These are phyloP conservation scores for Macroramphosus scolopax DNA, from an alignment of 2,797 vertebrate species.

Conservation along the genomic window DNA sequence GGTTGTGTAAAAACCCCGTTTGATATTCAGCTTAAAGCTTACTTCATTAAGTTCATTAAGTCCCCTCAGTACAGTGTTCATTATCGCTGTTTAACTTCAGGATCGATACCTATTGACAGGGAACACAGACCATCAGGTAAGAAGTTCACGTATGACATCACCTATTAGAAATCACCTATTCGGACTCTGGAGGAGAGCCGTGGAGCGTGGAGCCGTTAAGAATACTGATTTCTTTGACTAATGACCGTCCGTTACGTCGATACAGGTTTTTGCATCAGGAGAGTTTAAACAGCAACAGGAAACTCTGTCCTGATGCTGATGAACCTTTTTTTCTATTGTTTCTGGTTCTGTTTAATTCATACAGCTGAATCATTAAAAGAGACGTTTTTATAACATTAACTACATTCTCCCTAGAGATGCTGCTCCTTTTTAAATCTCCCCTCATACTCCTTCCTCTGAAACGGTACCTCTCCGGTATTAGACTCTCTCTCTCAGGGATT, in stretches of 20 bases:
- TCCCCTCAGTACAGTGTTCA: neutral
- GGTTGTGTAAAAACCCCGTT: too few relatives aligned
- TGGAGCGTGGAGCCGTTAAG: too few relatives aligned
- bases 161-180: constrained; percentile 11
- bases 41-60: neutral
- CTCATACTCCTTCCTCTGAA: constrained; percentile 26
- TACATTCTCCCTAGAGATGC: constrained; percentile 13
- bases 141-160: constrained; percentile 11
- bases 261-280: neutral
- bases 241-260: neutral
- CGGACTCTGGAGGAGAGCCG: too few relatives aligned
- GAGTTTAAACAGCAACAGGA: neutral
- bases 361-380: too few relatives aligned
- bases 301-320: neutral
- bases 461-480: constrained; percentile 28
- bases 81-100: neutral
- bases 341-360: too few relatives aligned
- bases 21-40: neutral
- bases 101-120: constrained; percentile 20
- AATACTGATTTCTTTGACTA: neutral
- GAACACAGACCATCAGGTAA: neutral
- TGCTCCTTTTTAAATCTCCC: constrained; percentile 22
- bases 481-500: constrained; percentile 28
- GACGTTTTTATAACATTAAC: too few relatives aligned
- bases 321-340: too few relatives aligned